Base-by-base conservation (phyloP, 2,113 vertebrate genomes). In the Pontoporia blainvillei region DNA sequence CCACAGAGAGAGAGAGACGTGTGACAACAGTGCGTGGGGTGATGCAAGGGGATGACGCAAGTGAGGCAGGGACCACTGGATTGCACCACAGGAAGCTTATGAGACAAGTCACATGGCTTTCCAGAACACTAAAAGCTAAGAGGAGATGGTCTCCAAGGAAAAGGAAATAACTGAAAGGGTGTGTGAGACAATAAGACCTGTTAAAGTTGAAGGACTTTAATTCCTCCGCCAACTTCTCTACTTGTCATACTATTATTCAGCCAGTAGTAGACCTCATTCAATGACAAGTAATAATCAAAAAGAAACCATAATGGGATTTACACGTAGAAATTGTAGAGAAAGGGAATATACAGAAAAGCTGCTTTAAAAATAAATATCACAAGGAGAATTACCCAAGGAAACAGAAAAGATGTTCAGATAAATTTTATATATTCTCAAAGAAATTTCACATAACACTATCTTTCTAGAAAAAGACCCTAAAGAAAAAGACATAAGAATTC, bases 391-490 rank as follows among this genome's bases (percentile, higher is more conserved):
- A 84, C 72, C n/a, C 46, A 95, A 81, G 49, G 66, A 96, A 78
- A 94, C 4, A 92, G 46, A 86, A 94, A 82, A 94, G 12, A 83
- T 64, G 25, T 83, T 92, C n/a, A 87, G 86, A 91, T 69, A 88
- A 81, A 78, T 71, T 94, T 8, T 73, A 46, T 36, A 79, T 64
- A 67, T 52, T 93, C 61, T 90, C 78, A 90, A 85, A 79, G 66
- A 89, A 92, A 90, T 79, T 88, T 95, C 66, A 83, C 27, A 25
- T 73, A 92, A 49, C 3, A 59, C 2, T 49, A 7, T 17, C 20
- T 85, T 66, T 95, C 52, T 57, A 96, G 62, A 94, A 96, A 93
- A 91, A 34, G 54, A 54, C n/a, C 13, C 13, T 59, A 46, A 82
- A 81, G 27, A 85, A 69, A 95, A 90, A 90, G 34, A n/a, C 4